Conservation (phyloP, 2,888 invertebrate species). For the Megastigmus dorsalis region DNA sequence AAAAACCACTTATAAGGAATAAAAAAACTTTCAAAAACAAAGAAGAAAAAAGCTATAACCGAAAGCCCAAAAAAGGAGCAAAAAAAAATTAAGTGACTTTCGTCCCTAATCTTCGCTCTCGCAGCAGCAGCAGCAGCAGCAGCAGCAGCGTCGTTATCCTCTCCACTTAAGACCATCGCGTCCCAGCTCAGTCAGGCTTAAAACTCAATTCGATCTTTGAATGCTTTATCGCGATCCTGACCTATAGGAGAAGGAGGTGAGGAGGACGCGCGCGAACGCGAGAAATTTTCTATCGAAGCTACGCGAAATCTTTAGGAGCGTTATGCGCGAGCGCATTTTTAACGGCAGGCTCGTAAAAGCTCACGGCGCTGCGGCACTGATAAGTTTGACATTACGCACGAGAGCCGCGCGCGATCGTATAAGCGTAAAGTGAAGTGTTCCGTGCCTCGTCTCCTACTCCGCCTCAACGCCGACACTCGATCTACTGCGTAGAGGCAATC, state of each 20-base stretch:
- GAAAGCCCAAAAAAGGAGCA: background rate
- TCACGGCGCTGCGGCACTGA: slow-evolving; percentile 27
- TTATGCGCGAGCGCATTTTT: slow-evolving; percentile 39
- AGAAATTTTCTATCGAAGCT: slow-evolving; percentile 57
- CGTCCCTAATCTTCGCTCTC: background rate
- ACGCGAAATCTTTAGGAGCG: slow-evolving; percentile 39
- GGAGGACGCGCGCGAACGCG: slow-evolving; percentile 30
- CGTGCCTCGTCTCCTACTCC: too few relatives aligned
- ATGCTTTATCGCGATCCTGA: slow-evolving; percentile 45
- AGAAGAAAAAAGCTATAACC: too few relatives aligned
- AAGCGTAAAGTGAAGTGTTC: slow-evolving; percentile 26
- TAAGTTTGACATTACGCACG: slow-evolving; percentile 45
- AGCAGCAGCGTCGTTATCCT: slow-evolving; percentile 3
- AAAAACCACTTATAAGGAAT: too few relatives aligned
- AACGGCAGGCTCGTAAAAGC: slow-evolving; percentile 50
- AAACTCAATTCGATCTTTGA: background rate
- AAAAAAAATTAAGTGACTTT: slow-evolving; percentile 14
- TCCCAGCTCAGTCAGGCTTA: background rate
- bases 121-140: too few relatives aligned
- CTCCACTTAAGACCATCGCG: slow-evolving; percentile 20
- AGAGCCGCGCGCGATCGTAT: background rate
- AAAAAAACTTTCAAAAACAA: too few relatives aligned
- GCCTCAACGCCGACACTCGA: too few relatives aligned
- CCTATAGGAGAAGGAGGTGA: too few relatives aligned
- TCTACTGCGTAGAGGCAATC: background rate